Base-by-base conservation (phyloP, 2,797 vertebrate species). In the Vultur gryphus region DNA sequence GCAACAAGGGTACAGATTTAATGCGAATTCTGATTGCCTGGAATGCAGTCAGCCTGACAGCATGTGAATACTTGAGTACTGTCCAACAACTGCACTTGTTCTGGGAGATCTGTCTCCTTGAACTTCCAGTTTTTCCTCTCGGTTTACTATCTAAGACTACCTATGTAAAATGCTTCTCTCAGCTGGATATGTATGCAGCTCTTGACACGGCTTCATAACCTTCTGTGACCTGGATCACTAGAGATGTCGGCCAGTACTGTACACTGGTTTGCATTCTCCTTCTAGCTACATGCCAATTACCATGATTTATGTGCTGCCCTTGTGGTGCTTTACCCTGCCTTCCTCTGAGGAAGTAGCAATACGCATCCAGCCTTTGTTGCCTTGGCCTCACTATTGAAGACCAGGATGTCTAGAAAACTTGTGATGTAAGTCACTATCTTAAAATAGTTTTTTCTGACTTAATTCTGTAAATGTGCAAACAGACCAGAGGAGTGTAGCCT, bases 21-120 rank as follows among this genome's bases (percentile, higher is more conserved):
- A 91, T 88, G 72, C 26, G 79, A 93, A 69, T 92, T 94, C 91
- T 97, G 93, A 85, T 96, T 97, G 96, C 70, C 78, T 95, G 96
- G 93, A 97, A 97, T 96, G 95, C 83, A 92, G 69, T 93, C 66
- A 88, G 25, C 78, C 93, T 94, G 75, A 93, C 85, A 94, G 90
- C 89, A 70, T 77, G 66, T 79, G 87, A 87, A 93, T 94, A 88
- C 55, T 97, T 96, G 93, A 97, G 95, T 93, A 46, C 61, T 77
- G 49, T 90, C 94, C 84, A 95, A 55, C 90, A 91, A 70, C 67
- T 78, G 64, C 58, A 65, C n/a, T 91, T 89, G 81, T 95, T 94
- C 58, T 85, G 65, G 43, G 51, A 87, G 80, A 72, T 76, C 23
- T 51, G n/a, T 89, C 81, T 90, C 23, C 58, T 81, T 73, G 52